These are phyloP conservation scores for Drosophila repleta DNA, from an alignment of 1,140 invertebrate species.

Conservation along the genomic window DNA sequence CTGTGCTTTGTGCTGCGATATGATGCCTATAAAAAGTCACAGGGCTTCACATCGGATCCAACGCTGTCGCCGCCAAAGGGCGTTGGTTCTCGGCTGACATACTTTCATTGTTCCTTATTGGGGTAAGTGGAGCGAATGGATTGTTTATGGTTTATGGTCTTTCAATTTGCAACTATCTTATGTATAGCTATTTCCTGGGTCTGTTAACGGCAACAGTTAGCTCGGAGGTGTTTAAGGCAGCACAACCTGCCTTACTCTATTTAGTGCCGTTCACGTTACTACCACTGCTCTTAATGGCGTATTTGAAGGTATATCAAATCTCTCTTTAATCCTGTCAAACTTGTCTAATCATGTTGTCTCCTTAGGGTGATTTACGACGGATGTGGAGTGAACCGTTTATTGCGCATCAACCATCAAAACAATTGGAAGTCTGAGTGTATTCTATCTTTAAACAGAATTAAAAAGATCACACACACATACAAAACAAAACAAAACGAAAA, in stretches of 20 bases:
- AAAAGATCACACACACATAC: slow-evolving; percentile 43
- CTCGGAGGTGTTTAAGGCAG: slow-evolving; percentile 98
- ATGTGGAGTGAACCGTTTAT: slow-evolving; percentile 99
- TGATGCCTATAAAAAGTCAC: slow-evolving; percentile 97
- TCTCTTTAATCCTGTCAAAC: background rate
- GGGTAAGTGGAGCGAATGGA: slow-evolving; percentile 85
- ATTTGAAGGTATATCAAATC: slow-evolving; percentile 91
- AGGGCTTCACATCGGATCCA: slow-evolving; percentile 82
- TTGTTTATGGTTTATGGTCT: background rate
- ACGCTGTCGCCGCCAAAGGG: slow-evolving; percentile 78
- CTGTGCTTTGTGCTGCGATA: slow-evolving; percentile 98
- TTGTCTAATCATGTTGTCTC: background rate
- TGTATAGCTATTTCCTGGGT: slow-evolving; percentile 93
- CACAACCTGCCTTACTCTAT: slow-evolving; percentile 98
- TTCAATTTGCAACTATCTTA: background rate
- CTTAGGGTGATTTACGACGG: slow-evolving; percentile 95
- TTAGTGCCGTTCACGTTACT: slow-evolving; percentile 98
- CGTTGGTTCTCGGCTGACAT: slow-evolving; percentile 87
- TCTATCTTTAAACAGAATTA: slow-evolving; percentile 63
- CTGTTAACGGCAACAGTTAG: slow-evolving; percentile 98
- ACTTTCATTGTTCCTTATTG: slow-evolving; percentile 99
- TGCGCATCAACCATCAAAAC: slow-evolving; percentile 87
- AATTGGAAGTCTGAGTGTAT: slow-evolving; percentile 84
- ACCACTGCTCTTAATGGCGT: slow-evolving; percentile 98
- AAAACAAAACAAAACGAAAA: slow-evolving; percentile 33